Conservation (phyloP, 2,888 invertebrate species). For the Eristalis pertinax region DNA sequence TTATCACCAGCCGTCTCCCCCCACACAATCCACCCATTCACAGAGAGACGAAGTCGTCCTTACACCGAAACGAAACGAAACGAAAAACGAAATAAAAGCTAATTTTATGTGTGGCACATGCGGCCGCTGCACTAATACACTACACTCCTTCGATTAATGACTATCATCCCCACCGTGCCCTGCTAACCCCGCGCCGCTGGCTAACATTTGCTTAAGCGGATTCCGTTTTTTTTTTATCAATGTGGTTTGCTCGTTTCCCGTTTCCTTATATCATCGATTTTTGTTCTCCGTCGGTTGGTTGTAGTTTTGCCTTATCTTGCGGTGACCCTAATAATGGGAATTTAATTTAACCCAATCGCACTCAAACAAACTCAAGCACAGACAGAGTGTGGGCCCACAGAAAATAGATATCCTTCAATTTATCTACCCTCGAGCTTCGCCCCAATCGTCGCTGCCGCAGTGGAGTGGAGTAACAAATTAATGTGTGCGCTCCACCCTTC, state of each 20-base stretch:
- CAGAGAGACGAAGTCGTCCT: not conserved
- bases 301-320: constrained; percentile 34
- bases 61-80: not conserved
- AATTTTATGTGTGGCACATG: constrained; percentile 59
- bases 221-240: constrained; percentile 26
- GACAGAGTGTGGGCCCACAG: not conserved
- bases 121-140: constrained; percentile 47
- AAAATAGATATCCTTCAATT: constrained; percentile 60
- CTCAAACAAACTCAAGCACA: constrained; percentile 13
- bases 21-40: not conserved
- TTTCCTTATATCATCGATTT: constrained; percentile 43
- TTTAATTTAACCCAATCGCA: constrained; percentile 63
- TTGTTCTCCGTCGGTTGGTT: not conserved
- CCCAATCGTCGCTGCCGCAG: not conserved
- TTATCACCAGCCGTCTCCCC: constrained; percentile 34
- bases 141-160: constrained; percentile 22
- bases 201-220: constrained; percentile 23
- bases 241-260: not conserved
- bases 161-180: not conserved
- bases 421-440: constrained; percentile 36
- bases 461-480: constrained; percentile 48
- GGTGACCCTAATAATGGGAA: constrained; percentile 67
- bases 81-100: constrained; percentile 25
- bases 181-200: not conserved
- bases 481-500: constrained; percentile 38